These are phyloP conservation scores for Pseudoatta argentina DNA, from an alignment of 1,140 invertebrate species.

Conservation along the genomic window DNA sequence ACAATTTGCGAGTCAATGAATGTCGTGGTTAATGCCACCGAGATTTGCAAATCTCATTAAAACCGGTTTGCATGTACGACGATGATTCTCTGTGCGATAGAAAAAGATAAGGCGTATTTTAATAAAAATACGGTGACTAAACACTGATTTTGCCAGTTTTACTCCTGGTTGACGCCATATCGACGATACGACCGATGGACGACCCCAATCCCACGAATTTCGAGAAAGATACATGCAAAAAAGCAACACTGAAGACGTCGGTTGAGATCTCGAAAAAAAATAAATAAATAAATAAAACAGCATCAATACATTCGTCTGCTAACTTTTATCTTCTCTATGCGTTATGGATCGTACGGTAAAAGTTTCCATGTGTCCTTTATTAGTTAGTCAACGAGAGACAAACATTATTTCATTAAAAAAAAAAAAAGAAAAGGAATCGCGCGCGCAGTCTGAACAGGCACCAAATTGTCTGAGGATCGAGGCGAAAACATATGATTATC, in stretches of 20 bases:
- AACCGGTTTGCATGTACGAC: constrained; percentile 46
- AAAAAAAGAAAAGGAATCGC: background rate
- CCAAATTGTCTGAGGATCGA: constrained; percentile 8
- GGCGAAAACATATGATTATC: constrained; percentile 45
- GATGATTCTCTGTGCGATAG: constrained; percentile 9
- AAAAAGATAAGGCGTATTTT: constrained; percentile 45
- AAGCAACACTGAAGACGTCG: background rate
- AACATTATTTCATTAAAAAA: constrained; percentile 9
- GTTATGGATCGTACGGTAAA: background rate
- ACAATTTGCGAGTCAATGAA: constrained; percentile 63
- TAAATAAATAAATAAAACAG: background rate
- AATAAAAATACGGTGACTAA: constrained; percentile 42
- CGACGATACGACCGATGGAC: constrained; percentile 8
- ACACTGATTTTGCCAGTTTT: constrained; percentile 51
- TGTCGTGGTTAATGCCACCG: constrained; percentile 33
- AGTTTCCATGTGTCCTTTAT: background rate
- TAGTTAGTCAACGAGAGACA: constrained; percentile 23
- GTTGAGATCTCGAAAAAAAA: constrained; percentile 10
- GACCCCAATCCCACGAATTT: constrained; percentile 6
- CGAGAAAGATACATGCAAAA: constrained; percentile 37
- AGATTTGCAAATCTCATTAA: constrained; percentile 56
- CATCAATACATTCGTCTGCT: constrained; percentile 8
- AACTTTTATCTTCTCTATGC: background rate
- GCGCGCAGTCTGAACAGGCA: constrained; percentile 22
- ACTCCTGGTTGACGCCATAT: constrained; percentile 27